Evolutionary conservation across 2,797 vertebrate species (phyloP).

Genomic region (Parauchenoglanis ngamensis): DNA sequence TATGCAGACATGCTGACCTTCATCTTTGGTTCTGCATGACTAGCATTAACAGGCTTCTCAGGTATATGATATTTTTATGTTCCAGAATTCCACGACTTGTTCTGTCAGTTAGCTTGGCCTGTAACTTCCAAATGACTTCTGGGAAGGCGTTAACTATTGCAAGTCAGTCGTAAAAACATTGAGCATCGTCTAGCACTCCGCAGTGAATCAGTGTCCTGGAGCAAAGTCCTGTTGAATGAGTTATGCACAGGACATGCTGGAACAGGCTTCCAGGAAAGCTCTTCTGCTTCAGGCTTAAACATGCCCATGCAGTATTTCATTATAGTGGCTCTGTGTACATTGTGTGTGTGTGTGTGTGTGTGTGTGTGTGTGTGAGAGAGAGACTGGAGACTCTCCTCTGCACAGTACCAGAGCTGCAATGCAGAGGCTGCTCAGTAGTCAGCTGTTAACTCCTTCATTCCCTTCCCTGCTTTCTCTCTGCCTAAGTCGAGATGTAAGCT

Average conservation of each 20-base stretch:
- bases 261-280: not conserved
- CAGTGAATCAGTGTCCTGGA: not conserved
- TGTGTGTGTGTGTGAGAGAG: not conserved
- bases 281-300: not conserved
- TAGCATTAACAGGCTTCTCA: not conserved
- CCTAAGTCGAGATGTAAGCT: not conserved
- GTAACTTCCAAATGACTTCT: not conserved
- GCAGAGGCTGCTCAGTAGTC: conserved; percentile 40
- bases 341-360: not conserved
- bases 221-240: conserved; percentile 10
- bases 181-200: not conserved
- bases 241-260: conserved; percentile 16
- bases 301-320: conserved; percentile 13
- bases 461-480: not conserved
- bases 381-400: conserved; percentile 1
- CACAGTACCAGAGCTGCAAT: conserved; percentile 31
- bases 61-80: not conserved
- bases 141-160: not conserved
- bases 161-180: not conserved
- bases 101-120: not conserved
- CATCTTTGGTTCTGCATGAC: not conserved
- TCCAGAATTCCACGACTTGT: not conserved
- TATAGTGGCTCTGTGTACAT: not conserved
- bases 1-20: not conserved
- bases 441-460: conserved; percentile 34